phyloP scores from a whole-genome alignment of 2,888 invertebrate genomes.

The Coelopa pilipes region DNA sequence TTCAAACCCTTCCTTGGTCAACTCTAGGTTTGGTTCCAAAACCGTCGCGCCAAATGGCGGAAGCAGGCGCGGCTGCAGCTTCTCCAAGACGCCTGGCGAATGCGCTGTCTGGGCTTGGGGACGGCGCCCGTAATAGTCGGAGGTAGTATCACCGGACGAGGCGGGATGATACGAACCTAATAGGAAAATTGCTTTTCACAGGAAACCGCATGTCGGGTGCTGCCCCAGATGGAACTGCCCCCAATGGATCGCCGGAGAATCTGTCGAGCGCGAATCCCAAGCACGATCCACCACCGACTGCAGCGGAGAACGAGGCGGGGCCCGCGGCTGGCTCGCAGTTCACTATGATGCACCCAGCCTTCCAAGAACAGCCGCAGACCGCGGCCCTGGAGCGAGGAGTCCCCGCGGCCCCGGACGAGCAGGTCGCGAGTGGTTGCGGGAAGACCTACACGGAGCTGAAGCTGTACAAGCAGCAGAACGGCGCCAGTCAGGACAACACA shows the following conservation, averaged over 20 bases:
- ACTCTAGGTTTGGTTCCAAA: conserved; percentile 89
- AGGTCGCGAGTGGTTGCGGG: conserved; percentile 48
- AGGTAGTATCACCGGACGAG: conserved; percentile 42
- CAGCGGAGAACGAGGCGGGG: conserved; percentile 19
- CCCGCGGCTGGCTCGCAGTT: conserved; percentile 44
- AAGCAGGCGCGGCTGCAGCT: conserved; percentile 88
- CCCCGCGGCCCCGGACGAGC: conserved; percentile 40
- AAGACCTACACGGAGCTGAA: conserved; percentile 66
- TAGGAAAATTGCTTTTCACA: background rate
- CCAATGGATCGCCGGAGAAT: conserved; percentile 58
- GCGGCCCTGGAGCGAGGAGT: conserved; percentile 35
- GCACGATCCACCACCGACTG: conserved; percentile 20
- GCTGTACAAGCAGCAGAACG: conserved; percentile 59
- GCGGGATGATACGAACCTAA: too few relatives aligned
- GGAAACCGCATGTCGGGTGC: conserved; percentile 33
- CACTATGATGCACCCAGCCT: conserved; percentile 66
- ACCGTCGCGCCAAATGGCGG: conserved; percentile 90
- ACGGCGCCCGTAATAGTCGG: conserved; percentile 73
- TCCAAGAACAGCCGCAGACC: conserved; percentile 58
- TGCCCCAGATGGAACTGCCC: conserved; percentile 40
- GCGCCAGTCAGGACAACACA: conserved; percentile 28
- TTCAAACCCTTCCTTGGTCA: background rate
- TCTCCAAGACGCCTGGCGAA: conserved; percentile 89
- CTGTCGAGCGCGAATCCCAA: conserved; percentile 53
- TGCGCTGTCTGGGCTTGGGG: conserved; percentile 83